Percentiles rank a stretch among this genome's conserved stretches.
Evolutionary conservation across 2,113 vertebrate genomes (phyloP).

Genomic region (Cinclus cinclus): DNA sequence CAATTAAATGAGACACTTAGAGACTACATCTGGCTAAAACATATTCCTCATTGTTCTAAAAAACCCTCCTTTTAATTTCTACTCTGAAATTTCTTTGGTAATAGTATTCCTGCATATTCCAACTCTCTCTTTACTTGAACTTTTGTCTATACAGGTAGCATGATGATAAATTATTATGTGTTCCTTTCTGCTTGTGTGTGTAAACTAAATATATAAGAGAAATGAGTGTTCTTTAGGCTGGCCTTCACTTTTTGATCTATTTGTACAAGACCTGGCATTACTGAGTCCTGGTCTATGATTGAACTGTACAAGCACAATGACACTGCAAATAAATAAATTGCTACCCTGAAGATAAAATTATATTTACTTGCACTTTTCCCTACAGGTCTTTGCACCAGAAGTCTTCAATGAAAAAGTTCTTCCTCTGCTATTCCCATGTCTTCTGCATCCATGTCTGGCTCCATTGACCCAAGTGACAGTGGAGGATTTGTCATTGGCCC

Average conservation of each 20-base stretch:
- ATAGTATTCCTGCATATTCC: not conserved
- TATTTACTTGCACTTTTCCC: not conserved
- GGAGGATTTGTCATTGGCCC: not conserved
- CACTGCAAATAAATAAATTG: not conserved
- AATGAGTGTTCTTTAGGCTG: not conserved
- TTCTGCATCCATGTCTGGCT: not conserved
- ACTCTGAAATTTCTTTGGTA: conserved; percentile 2
- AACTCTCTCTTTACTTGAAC: not conserved
- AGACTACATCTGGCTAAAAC: not conserved
- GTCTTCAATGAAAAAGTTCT: not conserved
- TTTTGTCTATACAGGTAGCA: not conserved
- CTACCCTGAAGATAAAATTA: not conserved
- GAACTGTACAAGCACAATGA: not conserved
- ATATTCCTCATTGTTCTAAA: not conserved
- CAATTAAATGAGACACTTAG: not conserved
- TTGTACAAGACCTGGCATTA: not conserved
- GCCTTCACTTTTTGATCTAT: not conserved
- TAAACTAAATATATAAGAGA: not conserved
- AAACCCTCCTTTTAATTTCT: not conserved
- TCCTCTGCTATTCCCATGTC: not conserved
- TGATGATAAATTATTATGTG: not conserved
- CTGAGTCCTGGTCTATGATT: not conserved
- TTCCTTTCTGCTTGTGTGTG: not conserved
- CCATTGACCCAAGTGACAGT: not conserved
- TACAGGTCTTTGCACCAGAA: not conserved